Evolutionary conservation across 2,113 vertebrate genomes (phyloP).

Genomic region (Promerops cafer): DNA sequence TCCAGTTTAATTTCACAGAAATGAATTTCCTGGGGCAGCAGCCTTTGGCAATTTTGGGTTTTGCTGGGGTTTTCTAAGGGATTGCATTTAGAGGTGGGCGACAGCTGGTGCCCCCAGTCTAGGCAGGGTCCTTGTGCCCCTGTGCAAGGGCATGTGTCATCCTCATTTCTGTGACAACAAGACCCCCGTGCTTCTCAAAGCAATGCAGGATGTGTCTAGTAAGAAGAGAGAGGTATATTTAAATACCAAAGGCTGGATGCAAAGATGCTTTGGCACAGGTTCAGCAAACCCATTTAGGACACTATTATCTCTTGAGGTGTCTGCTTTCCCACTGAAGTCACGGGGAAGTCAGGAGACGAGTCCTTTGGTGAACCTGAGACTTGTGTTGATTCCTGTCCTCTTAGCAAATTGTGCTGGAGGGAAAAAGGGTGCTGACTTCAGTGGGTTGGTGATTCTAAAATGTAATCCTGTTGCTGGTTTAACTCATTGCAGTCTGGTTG

Average conservation of each 20-base stretch:
- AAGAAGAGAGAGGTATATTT: not conserved
- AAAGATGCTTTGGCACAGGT: constrained; percentile 25
- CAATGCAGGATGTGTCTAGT: not conserved
- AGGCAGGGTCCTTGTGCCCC: not conserved
- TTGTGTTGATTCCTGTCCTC: constrained; percentile 27
- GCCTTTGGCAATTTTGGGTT: not conserved
- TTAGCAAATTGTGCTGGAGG: constrained; percentile 49
- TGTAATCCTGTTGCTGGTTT: not conserved
- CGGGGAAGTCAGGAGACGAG: constrained; percentile 51
- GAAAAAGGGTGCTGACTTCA: constrained; percentile 38
- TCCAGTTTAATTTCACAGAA: constrained; percentile 17
- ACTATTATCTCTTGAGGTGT: constrained; percentile 29
- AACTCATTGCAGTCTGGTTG: not conserved
- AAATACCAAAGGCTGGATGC: constrained; percentile 1
- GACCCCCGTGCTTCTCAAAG: not conserved
- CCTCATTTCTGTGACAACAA: not conserved
- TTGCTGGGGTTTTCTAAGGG: not conserved
- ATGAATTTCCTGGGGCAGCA: not conserved
- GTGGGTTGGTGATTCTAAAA: not conserved
- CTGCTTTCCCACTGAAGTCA: constrained; percentile 56
- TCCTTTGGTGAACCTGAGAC: constrained; percentile 48
- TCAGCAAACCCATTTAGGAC: constrained; percentile 48
- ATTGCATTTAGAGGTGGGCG: not conserved
- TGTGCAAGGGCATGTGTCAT: not conserved
- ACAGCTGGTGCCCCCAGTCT: not conserved